Conservation (phyloP, 2,113 vertebrate species). For the Ammodytes marinus region DNA sequence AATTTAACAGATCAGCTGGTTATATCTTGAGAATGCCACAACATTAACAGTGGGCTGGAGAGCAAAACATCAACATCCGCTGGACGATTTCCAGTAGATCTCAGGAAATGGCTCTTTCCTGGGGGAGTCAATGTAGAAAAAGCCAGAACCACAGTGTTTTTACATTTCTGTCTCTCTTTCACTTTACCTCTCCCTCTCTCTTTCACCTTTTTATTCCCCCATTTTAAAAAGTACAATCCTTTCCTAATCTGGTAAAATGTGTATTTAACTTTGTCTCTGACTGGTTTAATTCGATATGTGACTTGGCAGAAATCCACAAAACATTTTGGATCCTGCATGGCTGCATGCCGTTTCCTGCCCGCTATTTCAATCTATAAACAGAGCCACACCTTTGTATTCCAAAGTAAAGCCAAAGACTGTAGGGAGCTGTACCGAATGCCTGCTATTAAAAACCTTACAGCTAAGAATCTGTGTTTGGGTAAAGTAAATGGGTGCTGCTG, state of each 20-base stretch:
- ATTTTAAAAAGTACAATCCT: constrained; percentile 13
- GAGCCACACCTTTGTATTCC: constrained; percentile 36
- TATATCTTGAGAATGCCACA: constrained; percentile 52
- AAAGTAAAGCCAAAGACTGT: constrained; percentile 27
- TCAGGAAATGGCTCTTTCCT: constrained; percentile 74
- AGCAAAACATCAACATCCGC: constrained; percentile 78
- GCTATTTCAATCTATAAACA: constrained; percentile 45
- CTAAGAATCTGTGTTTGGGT: neutral
- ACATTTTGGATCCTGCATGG: constrained; percentile 26
- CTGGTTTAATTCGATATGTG: constrained; percentile 13
- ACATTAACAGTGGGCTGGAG: constrained; percentile 55
- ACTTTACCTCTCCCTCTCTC: neutral
- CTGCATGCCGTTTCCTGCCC: constrained; percentile 23
- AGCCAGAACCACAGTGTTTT: constrained; percentile 18
- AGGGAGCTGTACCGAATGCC: neutral
- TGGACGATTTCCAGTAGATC: constrained; percentile 40
- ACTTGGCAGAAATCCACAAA: constrained; percentile 14
- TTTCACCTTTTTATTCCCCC: neutral
- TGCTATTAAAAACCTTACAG: neutral
- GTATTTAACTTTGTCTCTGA: neutral
- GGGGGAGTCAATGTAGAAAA: constrained; percentile 47
- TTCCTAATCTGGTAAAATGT: constrained; percentile 5
- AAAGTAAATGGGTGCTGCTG: neutral
- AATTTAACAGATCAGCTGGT: constrained; percentile 57
- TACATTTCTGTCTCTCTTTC: constrained; percentile 15